Evolutionary conservation across 2,113 vertebrate species (phyloP), one percentile per base, ranked within the genome.

Genomic region (Orthonyx spaldingii): DNA sequence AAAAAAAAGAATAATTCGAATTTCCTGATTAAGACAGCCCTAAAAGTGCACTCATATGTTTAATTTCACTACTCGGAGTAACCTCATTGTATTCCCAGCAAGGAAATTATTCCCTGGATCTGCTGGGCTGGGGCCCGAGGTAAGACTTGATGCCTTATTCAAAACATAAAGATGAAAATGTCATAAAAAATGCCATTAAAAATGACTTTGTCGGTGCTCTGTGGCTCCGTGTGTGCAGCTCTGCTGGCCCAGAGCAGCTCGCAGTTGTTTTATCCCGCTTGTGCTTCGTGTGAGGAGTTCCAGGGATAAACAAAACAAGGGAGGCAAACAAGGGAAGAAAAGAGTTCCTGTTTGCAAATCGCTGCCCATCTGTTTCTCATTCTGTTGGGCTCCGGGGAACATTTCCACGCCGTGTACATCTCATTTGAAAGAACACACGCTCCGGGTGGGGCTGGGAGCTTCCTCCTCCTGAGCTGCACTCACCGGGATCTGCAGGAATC

Each of bases 301-400:
- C 87, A 94, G 90, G 50, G 72, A 84, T 96, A 98, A 98, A 97
- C 95, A 97, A 95, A 86, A 69, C 94, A 32, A 68, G 77, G 78
- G 63, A 65, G 52, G 79, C 64, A 75, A 85, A 82, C 47, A 64
- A 35, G 94, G 90, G 53, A 88, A 90, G 85, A 33, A 21, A 89
- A 56, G 71, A 63, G 91, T 96, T 98, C 95, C 93, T 79, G 94
- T 96, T 92, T 96, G 91, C 94, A 96, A 87, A 63, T 69, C 32
- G 1, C 70, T 94, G 83, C 84, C 95, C 97, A 96, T 97, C 97
- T 98, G 97, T 84, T 97, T 92, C 96, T 95, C 95, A 46, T 97
- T 97, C 84, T 83, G 60, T 33, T 80, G 50, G 81, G 30, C 66
- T 59, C 83, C 17, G 0, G 94, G 92, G 80, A 95, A n/a, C 50